A percentile compares a stretch with the other conserved stretches of the same genome.
phyloP scores from a whole-genome alignment of 2,797 vertebrate genomes.

The Lithobates pipiens region DNA sequence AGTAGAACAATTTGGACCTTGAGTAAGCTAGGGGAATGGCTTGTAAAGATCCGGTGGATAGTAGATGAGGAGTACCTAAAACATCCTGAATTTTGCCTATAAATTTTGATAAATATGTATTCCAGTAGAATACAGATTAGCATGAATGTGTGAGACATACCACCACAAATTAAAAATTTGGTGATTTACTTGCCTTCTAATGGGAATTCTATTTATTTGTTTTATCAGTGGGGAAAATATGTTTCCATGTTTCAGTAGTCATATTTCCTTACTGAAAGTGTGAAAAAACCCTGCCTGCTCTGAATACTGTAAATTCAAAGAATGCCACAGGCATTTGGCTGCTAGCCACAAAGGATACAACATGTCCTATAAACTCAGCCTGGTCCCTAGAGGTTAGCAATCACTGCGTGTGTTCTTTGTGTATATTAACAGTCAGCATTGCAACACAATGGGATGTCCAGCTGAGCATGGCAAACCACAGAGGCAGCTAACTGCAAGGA shows the following conservation, averaged over 20 bases:
- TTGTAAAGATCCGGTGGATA: no score
- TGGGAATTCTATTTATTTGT: not conserved
- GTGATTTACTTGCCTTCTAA: not conserved
- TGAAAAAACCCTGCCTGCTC: constrained; percentile 31
- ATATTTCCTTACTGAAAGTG: constrained; percentile 56
- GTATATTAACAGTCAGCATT: constrained; percentile 33
- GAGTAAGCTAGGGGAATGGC: no score
- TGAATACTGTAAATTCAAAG: constrained; percentile 64
- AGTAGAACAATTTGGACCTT: no score
- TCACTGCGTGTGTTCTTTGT: constrained; percentile 50
- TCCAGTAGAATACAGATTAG: no score
- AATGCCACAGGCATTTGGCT: constrained; percentile 72
- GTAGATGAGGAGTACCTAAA: no score
- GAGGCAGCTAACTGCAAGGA: constrained; percentile 9
- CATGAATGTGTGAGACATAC: no score
- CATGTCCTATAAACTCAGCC: constrained; percentile 44
- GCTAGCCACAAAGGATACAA: constrained; percentile 77
- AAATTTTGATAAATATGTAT: no score
- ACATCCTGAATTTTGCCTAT: no score
- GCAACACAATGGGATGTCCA: constrained; percentile 53
- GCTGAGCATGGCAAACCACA: constrained; percentile 48
- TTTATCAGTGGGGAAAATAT: not conserved
- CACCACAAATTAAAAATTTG: not conserved
- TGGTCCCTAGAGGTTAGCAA: constrained; percentile 32
- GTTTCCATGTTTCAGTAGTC: constrained; percentile 27